These are phyloP conservation scores for Corythornis vintsioides DNA, from an alignment of 2,113 vertebrate species.

Conservation along the genomic window DNA sequence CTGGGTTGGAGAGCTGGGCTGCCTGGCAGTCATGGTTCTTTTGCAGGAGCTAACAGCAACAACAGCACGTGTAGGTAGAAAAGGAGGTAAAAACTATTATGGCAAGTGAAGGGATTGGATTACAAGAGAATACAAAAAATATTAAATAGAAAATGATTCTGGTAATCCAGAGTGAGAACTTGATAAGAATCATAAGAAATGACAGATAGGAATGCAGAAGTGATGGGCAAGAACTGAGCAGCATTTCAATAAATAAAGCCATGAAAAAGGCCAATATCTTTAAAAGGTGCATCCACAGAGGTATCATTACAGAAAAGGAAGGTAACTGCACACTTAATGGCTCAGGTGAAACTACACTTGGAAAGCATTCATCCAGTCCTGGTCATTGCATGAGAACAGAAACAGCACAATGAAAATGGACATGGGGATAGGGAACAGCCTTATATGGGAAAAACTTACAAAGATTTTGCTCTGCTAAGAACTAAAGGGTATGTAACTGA, in stretches of 20 bases:
- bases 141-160: neutral
- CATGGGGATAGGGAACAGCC: accelerated
- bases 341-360: neutral
- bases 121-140: neutral
- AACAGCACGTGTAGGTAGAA: neutral
- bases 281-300: neutral
- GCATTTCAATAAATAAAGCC: neutral
- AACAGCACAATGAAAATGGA: neutral
- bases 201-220: neutral
- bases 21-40: neutral
- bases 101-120: neutral
- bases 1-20: neutral
- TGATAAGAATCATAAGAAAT: neutral
- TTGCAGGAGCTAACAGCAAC: neutral
- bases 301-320: neutral
- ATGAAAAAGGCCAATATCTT: neutral
- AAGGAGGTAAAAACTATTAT: neutral
- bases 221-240: neutral
- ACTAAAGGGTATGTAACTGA: neutral
- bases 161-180: neutral
- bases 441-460: neutral
- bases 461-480: neutral
- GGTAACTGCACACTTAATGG: neutral
- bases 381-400: neutral
- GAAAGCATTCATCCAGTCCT: neutral